Conservation (phyloP, 2,888 invertebrate species). For the Aquatica leii region DNA sequence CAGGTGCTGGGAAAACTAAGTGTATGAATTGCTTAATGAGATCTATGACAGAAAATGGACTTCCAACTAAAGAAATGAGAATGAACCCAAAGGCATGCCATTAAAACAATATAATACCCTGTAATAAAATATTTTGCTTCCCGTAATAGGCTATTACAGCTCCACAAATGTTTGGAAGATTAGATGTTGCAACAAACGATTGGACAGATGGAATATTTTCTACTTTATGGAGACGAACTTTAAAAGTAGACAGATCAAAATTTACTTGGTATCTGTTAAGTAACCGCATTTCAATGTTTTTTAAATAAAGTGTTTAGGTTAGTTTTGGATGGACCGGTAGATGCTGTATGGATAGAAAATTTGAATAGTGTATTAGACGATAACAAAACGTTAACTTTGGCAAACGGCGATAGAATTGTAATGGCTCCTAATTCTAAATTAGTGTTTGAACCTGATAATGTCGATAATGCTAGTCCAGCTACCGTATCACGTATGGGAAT, state of each 20-base stretch:
- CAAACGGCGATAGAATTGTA: slow-evolving; percentile 89
- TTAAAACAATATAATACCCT: neutral
- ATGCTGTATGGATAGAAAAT: slow-evolving; percentile 95
- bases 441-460: slow-evolving; percentile 89
- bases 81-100: slow-evolving; percentile 85
- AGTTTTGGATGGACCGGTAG: slow-evolving; percentile 87
- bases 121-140: neutral
- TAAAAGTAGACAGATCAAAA: slow-evolving; percentile 78
- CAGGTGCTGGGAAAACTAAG: slow-evolving; percentile 85
- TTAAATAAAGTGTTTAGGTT: slow-evolving; percentile 59
- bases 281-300: too few relatives aligned
- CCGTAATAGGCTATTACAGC: slow-evolving; percentile 80
- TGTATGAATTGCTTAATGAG: slow-evolving; percentile 82
- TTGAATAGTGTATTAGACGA: slow-evolving; percentile 91
- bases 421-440: slow-evolving; percentile 90
- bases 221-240: slow-evolving; percentile 84
- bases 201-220: slow-evolving; percentile 96
- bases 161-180: slow-evolving; percentile 89
- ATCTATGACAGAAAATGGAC: slow-evolving; percentile 79
- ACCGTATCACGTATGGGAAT: slow-evolving; percentile 92
- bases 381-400: slow-evolving; percentile 88
- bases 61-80: slow-evolving; percentile 82
- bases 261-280: slow-evolving; percentile 76
- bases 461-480: slow-evolving; percentile 92
- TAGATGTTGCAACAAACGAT: slow-evolving; percentile 91